These are phyloP conservation scores for Cryptus viduatorius DNA, from an alignment of 2,888 invertebrate genomes.

Conservation along the genomic window DNA sequence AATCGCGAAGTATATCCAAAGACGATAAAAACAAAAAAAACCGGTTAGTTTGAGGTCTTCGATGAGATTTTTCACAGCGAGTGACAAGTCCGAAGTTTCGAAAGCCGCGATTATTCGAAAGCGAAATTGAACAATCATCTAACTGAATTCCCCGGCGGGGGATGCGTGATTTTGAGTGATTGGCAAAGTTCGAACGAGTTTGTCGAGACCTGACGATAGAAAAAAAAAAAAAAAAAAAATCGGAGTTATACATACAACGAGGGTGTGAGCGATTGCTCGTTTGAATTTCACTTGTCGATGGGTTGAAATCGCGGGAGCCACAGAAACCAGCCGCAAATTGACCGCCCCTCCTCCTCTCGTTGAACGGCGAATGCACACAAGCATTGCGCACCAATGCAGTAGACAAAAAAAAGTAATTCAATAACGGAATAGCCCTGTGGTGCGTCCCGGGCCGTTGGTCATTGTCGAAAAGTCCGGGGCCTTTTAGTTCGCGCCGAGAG, in stretches of 20 bases:
- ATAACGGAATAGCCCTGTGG: conserved; percentile 61
- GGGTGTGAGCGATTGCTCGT: conserved; percentile 30
- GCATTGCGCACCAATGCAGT: conserved; percentile 17
- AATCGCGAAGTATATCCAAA: neutral
- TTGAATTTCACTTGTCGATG: conserved; percentile 36
- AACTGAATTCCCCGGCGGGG: neutral
- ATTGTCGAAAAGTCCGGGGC: conserved; percentile 67
- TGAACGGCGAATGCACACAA: conserved; percentile 26
- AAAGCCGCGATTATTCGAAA: neutral
- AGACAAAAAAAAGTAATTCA: conserved; percentile 57
- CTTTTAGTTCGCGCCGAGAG: conserved; percentile 45
- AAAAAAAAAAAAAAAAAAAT: neutral
- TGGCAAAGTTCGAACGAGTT: conserved; percentile 1
- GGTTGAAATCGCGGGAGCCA: conserved; percentile 33
- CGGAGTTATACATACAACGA: neutral
- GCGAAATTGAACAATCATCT: conserved; percentile 1
- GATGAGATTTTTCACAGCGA: neutral
- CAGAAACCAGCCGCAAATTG: conserved; percentile 61
- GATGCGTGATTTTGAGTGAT: neutral
- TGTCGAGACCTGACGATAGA: neutral
- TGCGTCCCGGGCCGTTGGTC: conserved; percentile 63
- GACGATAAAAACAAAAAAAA: neutral
- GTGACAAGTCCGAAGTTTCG: neutral
- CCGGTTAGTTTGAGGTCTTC: neutral
- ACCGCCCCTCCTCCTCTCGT: conserved; percentile 13